Percentiles rank a stretch among this genome's conserved stretches.
phyloP scores from a whole-genome alignment of 2,888 invertebrate species.

The Diplazon laetatorius region DNA sequence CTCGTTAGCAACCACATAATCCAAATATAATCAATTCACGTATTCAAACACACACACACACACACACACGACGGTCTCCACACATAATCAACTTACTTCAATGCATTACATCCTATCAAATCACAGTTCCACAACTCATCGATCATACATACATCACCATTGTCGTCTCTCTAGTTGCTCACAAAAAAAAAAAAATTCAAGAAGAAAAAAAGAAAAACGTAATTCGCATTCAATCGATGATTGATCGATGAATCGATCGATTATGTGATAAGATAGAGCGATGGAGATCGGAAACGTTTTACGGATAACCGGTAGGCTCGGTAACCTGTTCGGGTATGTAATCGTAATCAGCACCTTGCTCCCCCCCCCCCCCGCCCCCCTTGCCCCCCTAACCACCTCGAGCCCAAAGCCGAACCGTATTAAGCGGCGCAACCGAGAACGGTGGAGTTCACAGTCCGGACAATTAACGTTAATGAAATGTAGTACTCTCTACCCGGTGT shows the following conservation, averaged over 20 bases:
- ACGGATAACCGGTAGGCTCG: slow-evolving; percentile 55
- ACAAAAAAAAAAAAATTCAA: background rate
- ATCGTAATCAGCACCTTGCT: slow-evolving; percentile 50
- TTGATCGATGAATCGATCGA: slow-evolving; percentile 43
- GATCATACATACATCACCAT: slow-evolving; percentile 34
- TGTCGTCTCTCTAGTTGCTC: background rate
- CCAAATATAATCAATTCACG: slow-evolving; percentile 54
- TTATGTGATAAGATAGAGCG: slow-evolving; percentile 53
- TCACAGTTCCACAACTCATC: slow-evolving; percentile 29
- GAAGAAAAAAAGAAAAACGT: slow-evolving; percentile 23
- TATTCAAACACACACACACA: too few relatives aligned
- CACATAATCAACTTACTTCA: slow-evolving; percentile 27
- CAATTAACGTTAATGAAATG: slow-evolving; percentile 79
- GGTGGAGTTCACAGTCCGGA: slow-evolving; percentile 65
- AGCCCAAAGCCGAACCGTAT: background rate
- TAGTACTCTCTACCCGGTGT: slow-evolving; percentile 71
- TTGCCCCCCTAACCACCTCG: background rate
- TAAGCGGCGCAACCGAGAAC: slow-evolving; percentile 1
- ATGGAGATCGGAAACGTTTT: slow-evolving; percentile 19
- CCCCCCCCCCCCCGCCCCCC: too few relatives aligned
- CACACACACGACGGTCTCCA: too few relatives aligned
- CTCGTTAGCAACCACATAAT: slow-evolving; percentile 72
- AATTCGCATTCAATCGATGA: slow-evolving; percentile 28
- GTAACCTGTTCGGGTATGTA: slow-evolving; percentile 57
- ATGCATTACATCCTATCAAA: slow-evolving; percentile 7